Evolutionary conservation across 2,113 vertebrate species (phyloP), one percentile per base, ranked within the genome.

Genomic region (Eulacestoma nigropectus): DNA sequence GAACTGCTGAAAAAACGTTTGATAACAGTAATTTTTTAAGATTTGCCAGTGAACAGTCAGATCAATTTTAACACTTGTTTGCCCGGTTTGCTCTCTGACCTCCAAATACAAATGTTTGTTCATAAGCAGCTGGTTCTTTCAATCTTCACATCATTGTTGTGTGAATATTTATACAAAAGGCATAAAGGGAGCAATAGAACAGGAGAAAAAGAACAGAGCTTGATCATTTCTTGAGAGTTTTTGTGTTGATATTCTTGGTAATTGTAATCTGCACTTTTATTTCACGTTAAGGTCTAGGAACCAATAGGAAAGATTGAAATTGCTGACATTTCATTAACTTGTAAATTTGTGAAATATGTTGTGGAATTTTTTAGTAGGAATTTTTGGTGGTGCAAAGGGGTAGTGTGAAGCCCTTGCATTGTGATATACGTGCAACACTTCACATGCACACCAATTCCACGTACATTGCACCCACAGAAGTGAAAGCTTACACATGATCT

Each of bases 91-190:
- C 68, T 60, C 79, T 93, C 72, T 92, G 73, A 92, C 83, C 76
- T 90, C 87, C 56, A 82, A 52, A 86, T 14, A 84, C 72, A 93
- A 94, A 86, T 78, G 53, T 96, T 96, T 92, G 56, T 17, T 85
- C 84, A 64, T 75, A 89, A 80, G 72, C 88, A 94, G 44, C 57
- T 95, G 86, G 56, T 76, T 89, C 68, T 89, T 90, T 86, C 78
- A 94, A 81, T 77, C 41, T 72, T 64, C 32, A 27, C 56, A 60
- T 86, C 64, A 30, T 67, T 88, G 53, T 56, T 88, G 37, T 68
- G 27, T 75, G 92, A 94, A 81, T 52, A 67, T 86, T 90, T 89
- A 53, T 75, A 73, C 20, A 72, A 81, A 95, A 94, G 41, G 10
- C 39, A 89, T 52, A 92, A 86, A 92, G n/a, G 53, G 68, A 95